phyloP scores from a whole-genome alignment of 2,797 vertebrate species.

The Falco naumanni region DNA sequence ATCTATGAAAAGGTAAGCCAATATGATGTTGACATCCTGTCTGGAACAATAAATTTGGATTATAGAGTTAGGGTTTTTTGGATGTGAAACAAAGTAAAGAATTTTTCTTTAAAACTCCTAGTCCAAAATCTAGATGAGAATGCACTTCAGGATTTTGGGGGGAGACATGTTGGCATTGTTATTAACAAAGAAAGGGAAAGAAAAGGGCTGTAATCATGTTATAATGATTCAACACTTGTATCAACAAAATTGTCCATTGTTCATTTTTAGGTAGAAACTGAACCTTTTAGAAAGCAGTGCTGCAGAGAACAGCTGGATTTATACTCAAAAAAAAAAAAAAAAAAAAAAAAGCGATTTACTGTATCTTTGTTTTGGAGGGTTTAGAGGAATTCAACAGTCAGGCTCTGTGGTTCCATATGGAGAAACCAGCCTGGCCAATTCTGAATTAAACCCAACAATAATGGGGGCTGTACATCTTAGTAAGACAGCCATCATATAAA shows the following conservation, averaged over 20 bases:
- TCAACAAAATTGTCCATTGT: neutral
- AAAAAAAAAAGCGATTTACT: conserved; percentile 52
- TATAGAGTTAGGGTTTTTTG: neutral
- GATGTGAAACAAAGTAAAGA: neutral
- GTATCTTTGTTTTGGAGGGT: conserved; percentile 55
- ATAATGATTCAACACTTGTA: neutral
- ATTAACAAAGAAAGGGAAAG: neutral
- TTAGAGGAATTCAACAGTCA: conserved; percentile 17
- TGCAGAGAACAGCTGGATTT: conserved; percentile 37
- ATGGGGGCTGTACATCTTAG: neutral
- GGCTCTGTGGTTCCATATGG: conserved; percentile 12
- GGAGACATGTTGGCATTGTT: neutral
- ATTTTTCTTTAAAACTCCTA: neutral
- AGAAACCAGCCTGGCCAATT: neutral
- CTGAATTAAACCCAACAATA: conserved; percentile 38
- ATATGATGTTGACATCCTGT: neutral
- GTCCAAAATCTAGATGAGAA: neutral
- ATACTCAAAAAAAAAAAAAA: neutral
- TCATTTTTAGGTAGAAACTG: neutral
- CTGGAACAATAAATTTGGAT: neutral
- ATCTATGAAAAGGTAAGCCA: neutral
- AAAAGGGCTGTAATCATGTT: neutral
- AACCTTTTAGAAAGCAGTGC: neutral
- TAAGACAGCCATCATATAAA: neutral
- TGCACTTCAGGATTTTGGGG: neutral